Conservation (phyloP, 2,888 invertebrate species). For the Caenorhabditis sp. region DNA sequence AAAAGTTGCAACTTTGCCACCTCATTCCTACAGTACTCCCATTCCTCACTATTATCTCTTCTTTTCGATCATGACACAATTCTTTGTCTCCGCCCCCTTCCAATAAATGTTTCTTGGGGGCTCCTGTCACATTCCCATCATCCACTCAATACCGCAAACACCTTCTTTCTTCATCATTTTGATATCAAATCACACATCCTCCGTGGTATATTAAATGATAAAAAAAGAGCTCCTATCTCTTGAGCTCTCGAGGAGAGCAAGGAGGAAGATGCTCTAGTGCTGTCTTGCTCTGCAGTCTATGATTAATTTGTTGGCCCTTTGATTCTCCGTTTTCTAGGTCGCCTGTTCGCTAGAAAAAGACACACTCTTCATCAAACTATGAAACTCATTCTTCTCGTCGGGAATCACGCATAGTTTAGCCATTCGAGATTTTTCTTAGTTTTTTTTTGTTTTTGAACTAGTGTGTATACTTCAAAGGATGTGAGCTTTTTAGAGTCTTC, state of each 20-base stretch:
- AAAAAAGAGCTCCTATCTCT: slow-evolving; percentile 15
- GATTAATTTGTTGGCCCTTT: slow-evolving; percentile 53
- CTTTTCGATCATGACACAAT: slow-evolving; percentile 27
- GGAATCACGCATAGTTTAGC: neutral
- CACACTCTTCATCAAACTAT: slow-evolving; percentile 12
- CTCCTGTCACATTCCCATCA: slow-evolving; percentile 52
- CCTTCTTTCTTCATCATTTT: slow-evolving; percentile 36
- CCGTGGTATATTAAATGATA: neutral
- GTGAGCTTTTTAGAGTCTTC: no score
- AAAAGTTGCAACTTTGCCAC: slow-evolving; percentile 10
- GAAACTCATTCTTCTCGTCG: neutral
- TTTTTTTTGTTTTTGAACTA: no score
- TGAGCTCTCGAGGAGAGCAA: neutral
- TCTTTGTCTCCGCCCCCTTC: slow-evolving; percentile 32
- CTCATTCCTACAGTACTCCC: slow-evolving; percentile 24
- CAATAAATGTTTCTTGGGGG: slow-evolving; percentile 3
- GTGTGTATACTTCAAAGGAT: no score
- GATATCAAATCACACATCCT: slow-evolving; percentile 14
- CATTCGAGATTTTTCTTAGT: no score
- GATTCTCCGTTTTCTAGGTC: slow-evolving; percentile 29
- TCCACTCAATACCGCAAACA: slow-evolving; percentile 37
- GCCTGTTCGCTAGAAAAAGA: slow-evolving; percentile 29
- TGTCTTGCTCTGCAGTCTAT: slow-evolving; percentile 19
- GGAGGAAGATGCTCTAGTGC: neutral
- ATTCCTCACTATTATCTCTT: no score